Evolutionary conservation across 2,113 vertebrate species (phyloP), one percentile per base, ranked within the genome.

Genomic region (Genyomyrus donnyi): DNA sequence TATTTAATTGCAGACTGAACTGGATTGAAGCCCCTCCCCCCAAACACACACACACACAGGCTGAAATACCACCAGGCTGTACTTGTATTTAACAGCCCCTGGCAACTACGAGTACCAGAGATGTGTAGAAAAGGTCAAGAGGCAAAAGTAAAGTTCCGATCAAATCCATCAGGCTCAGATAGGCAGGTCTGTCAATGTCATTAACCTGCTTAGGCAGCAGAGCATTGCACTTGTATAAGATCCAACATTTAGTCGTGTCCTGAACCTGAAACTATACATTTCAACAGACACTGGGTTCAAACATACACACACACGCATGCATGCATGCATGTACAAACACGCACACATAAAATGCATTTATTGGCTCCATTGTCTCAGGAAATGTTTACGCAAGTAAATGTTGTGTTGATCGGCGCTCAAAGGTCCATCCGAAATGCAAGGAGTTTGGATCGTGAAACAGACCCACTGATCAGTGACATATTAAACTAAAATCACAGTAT

Each of bases 401-500:
- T 31, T 0, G 70, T 39, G 35, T 42, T 42, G 31, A 19, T 21
- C 15, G 5, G 35, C 74, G 5, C 4, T 80, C 74, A 42, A 42
- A 80, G 74, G 35, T 80, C 74, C 35, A 7, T 80, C 35, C 15
- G 35, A 70, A 66, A 70, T 27, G 62, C 62, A 4, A 70, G n/a
- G 62, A 66, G 62, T 31, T 70, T 70, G 62, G 62, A 70, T 70
- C 15, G 17, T 80, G 35, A 80, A 42, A 80, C 13, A 5, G 35
- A 80, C 35, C 74, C 4, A 80, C 35, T 80, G 74, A 80, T 42
- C 35, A 42, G 35, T 19, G 31, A 80, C 74, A 80, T 80, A 80
- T 80, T 80, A 80, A 80, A 80, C 31, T 35, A 80, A 80, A 42
- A 80, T 80, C 74, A 42, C 74, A 80, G 74, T 80, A 80, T 80